Conservation (phyloP, 2,113 vertebrate genomes). For the Panurus biarmicus region DNA sequence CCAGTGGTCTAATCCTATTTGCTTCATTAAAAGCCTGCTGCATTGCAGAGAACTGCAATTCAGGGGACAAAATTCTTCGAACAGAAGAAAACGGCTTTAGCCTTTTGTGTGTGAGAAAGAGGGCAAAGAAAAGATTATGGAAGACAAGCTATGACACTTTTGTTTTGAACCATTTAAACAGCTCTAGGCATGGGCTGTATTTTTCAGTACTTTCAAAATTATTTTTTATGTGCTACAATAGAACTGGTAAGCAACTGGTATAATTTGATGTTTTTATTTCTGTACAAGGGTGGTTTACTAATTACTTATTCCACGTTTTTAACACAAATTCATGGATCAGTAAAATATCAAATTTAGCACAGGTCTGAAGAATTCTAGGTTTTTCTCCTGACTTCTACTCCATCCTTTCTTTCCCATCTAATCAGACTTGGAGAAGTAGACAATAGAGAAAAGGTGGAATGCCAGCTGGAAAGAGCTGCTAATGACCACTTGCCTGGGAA, state of each 20-base stretch:
- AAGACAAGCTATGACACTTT: background rate
- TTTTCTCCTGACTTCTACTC: background rate
- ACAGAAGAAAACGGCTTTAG: background rate
- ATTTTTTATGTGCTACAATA: background rate
- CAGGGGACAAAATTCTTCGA: background rate
- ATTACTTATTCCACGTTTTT: background rate
- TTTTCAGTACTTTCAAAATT: background rate
- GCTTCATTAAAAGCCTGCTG: background rate
- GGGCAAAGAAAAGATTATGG: background rate
- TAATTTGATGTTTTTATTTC: background rate
- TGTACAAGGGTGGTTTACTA: background rate
- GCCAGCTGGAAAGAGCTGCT: background rate
- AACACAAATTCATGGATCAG: background rate
- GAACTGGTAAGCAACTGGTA: background rate
- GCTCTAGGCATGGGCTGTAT: background rate
- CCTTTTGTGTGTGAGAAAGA: background rate
- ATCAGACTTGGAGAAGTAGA: background rate
- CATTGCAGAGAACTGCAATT: background rate
- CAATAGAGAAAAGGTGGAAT: background rate
- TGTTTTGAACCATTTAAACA: background rate
- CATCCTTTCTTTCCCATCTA: background rate
- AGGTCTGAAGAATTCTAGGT: background rate
- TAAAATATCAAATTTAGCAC: background rate
- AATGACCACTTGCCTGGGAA: background rate
- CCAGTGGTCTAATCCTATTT: slow-evolving; percentile 28